Evolutionary conservation across 2,113 vertebrate genomes (phyloP), one percentile per base, ranked within the genome.

Genomic region (Callionymus lyra): DNA sequence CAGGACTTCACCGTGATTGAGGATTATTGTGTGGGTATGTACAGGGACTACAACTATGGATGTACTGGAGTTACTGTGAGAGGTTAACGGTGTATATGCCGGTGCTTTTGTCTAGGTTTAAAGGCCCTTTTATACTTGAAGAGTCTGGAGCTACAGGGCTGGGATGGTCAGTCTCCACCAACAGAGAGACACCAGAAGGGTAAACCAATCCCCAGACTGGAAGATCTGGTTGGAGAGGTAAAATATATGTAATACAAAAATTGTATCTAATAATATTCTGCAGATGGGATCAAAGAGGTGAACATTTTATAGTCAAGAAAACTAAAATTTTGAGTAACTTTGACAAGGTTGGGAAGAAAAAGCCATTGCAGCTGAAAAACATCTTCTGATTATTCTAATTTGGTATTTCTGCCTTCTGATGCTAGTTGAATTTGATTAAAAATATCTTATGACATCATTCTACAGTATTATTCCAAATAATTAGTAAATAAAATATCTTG

Each of bases 1-100:
- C 93, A 97, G 80, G 95, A 97, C 72, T 93, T 96, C 76, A 94
- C 91, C 11, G 70, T 97, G 68, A 95, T 97, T 19, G 87, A 93
- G 56, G 93, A 97, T 66, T 94, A 95, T 64, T 94, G 91, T 63
- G 81, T 86, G 2, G 91, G 92, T 39, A 84, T 83, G 70, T 58
- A 16, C 18, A 12, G 13, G 9, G 13, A 0, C 19, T 41, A 3
- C 42, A 17, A 3, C 31, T 31, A 3, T 34, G 12, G 6, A 44
- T 31, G 44, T 12, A 27, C 44, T 8, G n/a, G 5, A 17, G 43
- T 10, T n/a, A 3, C 21, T 53, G 37, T 16, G 6, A 42, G 11
- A 12, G 38, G 15, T 40, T 38, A n/a, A n/a, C 11, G 4, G 1
- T 21, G 10, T 18, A 6, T 47, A 1, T 19, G 15, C 4, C 50